phyloP scores from a whole-genome alignment of 2,797 vertebrate species.

The Sebastiscus tertius region DNA sequence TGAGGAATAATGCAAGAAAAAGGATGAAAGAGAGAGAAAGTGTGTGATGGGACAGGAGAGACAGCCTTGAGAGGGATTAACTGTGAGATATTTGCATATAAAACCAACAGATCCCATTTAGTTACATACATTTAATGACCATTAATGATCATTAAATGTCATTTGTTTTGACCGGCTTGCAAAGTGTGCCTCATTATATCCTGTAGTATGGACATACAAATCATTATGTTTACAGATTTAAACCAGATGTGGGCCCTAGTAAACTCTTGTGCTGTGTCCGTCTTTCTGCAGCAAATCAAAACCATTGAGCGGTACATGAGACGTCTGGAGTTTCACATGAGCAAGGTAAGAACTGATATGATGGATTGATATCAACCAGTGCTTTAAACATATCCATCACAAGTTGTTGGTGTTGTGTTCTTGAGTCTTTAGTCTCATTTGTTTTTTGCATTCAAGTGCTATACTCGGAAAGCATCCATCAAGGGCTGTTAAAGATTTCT shows the following conservation, averaged over 20 bases:
- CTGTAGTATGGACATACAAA: background rate
- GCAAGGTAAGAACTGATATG: slow-evolving; percentile 87
- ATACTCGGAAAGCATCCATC: background rate
- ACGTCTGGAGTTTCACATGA: slow-evolving; percentile 98
- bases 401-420: background rate
- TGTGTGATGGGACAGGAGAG: background rate
- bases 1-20: slow-evolving; percentile 10
- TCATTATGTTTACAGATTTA: slow-evolving; percentile 3
- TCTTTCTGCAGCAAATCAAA: slow-evolving; percentile 95
- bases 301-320: slow-evolving; percentile 95
- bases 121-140: background rate
- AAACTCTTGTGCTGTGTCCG: background rate
- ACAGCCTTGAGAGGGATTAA: background rate
- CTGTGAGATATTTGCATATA: slow-evolving; percentile 2
- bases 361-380: background rate
- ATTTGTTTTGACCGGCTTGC: background rate
- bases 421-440: background rate
- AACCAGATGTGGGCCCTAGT: background rate
- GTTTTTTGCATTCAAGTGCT: background rate
- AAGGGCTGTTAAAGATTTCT: background rate
- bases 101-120: background rate
- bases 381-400: background rate
- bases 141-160: background rate
- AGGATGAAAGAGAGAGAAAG: slow-evolving; percentile 5
- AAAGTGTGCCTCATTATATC: slow-evolving; percentile 8